Percentiles rank a stretch among this genome's conserved stretches.
Conservation (phyloP, 2,888 invertebrate genomes). For the Digitonthophagus gazella region DNA sequence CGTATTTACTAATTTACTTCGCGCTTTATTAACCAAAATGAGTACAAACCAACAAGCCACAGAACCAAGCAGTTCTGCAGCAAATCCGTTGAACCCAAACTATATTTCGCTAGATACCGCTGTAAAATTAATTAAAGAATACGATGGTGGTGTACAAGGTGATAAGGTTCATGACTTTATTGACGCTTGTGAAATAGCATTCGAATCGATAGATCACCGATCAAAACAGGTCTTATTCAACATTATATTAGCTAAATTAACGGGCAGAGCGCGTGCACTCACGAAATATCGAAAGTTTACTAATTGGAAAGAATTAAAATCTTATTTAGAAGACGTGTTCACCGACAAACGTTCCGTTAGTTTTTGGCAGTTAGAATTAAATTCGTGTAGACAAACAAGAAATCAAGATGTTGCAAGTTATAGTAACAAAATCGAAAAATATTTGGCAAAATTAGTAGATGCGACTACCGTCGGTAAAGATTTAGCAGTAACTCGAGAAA, state of each 20-base stretch:
- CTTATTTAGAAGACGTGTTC: not conserved
- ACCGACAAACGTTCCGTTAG: not conserved
- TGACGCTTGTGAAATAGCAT: not conserved
- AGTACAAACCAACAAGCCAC: too few species aligned
- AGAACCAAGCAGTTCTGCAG: too few species aligned
- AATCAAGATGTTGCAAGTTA: not conserved
- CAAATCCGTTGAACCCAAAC: too few species aligned
- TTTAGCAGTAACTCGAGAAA: not conserved
- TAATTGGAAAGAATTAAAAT: not conserved
- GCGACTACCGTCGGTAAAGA: not conserved
- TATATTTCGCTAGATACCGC: too few species aligned
- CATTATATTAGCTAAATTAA: not conserved
- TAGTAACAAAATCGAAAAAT: not conserved
- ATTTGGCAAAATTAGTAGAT: too few species aligned
- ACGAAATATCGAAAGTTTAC: conserved; percentile 1
- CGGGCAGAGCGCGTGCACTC: not conserved
- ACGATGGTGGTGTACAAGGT: not conserved
- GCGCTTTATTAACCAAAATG: too few species aligned
- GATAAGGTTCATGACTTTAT: not conserved
- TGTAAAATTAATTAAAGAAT: too few species aligned
- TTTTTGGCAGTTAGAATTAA: not conserved
- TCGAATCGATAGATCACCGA: not conserved
- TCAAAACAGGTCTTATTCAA: not conserved
- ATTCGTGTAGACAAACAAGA: not conserved
- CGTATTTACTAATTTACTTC: too few species aligned